phyloP scores from a whole-genome alignment of 2,797 vertebrate genomes.

The Cynopterus sphinx region DNA sequence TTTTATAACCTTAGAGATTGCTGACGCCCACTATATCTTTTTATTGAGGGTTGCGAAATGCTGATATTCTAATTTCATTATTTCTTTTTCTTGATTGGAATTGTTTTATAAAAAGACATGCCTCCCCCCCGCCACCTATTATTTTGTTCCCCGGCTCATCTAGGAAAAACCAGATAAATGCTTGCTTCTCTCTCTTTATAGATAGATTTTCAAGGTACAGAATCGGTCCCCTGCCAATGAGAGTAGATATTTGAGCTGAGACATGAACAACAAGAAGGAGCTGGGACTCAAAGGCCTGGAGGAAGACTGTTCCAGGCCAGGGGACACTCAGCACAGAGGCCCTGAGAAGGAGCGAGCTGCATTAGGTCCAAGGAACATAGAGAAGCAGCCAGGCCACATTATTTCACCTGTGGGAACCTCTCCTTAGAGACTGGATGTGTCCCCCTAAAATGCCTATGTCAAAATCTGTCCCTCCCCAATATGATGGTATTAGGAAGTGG shows the following conservation, averaged over 20 bases:
- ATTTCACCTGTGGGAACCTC: background rate
- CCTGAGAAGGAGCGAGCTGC: background rate
- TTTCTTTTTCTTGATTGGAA: slow-evolving; percentile 21
- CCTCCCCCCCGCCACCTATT: background rate
- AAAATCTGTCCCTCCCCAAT: background rate
- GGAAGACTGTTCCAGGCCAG: background rate
- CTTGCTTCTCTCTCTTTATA: background rate
- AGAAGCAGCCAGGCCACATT: background rate
- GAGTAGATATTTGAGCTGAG: background rate
- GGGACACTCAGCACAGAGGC: background rate
- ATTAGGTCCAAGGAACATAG: background rate
- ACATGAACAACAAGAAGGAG: background rate
- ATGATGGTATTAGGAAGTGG: background rate
- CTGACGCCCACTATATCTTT: background rate
- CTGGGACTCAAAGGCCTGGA: slow-evolving; percentile 10
- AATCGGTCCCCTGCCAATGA: background rate
- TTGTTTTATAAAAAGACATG: background rate
- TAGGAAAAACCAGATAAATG: slow-evolving; percentile 7
- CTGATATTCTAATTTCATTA: background rate
- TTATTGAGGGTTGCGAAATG: background rate
- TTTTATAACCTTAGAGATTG: background rate
- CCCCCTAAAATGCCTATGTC: background rate
- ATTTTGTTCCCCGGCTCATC: background rate
- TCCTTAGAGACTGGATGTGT: background rate
- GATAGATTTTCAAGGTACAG: slow-evolving; percentile 1